phyloP scores from a whole-genome alignment of 2,888 invertebrate species.

The Leptothorax acervorum region DNA sequence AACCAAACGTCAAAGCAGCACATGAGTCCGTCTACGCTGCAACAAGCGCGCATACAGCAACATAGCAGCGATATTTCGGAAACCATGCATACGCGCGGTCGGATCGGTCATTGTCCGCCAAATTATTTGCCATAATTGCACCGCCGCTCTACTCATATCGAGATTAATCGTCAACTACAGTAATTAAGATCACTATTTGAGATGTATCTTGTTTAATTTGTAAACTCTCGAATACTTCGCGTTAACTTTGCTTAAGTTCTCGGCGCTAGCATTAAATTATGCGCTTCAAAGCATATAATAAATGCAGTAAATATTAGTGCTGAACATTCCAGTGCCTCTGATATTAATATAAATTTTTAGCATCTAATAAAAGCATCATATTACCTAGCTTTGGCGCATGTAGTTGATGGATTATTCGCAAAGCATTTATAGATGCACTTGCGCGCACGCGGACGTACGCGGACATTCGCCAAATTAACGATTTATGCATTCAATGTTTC shows the following conservation, averaged over 20 bases:
- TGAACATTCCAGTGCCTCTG: not conserved
- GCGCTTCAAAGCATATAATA: not conserved
- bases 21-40: constrained; percentile 13
- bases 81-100: constrained; percentile 8
- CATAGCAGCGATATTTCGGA: constrained; percentile 19
- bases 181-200: constrained; percentile 1
- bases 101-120: not conserved
- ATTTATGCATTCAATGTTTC: constrained; percentile 62
- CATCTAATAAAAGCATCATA: not conserved
- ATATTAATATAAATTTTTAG: constrained; percentile 14
- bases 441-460: not conserved
- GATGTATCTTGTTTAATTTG: not conserved
- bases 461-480: constrained; percentile 50
- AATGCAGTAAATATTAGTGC: not conserved
- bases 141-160: not conserved
- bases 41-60: not conserved
- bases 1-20: constrained; percentile 54
- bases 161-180: not conserved
- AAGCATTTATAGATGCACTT: constrained; percentile 19
- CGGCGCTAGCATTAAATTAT: not conserved
- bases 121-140: constrained; percentile 27
- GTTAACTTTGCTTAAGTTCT: not conserved
- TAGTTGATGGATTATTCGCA: constrained; percentile 33
- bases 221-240: not conserved
- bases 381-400: not conserved